Evolutionary conservation across 1,140 invertebrate species (phyloP), one percentile per base, ranked within the genome.

Genomic region (Myzus persicae): DNA sequence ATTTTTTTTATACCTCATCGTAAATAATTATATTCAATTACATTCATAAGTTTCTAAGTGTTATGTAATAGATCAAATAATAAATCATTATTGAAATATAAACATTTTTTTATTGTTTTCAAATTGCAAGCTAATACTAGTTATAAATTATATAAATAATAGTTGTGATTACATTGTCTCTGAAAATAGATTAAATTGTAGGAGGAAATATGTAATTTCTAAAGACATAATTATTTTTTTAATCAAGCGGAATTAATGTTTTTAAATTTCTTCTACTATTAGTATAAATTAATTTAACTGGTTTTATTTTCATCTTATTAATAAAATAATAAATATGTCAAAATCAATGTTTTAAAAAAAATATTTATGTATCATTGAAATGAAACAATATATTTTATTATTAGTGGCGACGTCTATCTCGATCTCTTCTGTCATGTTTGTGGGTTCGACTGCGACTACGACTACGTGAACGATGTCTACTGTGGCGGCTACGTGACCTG

Each of bases 391-490:
- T 26, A 59, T 20, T 31, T 90, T 31, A 59, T 59, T 40, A 85
- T 89, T 51, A 90, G 54, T 90, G 6, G n/a, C 93, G 93, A n/a
- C 87, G 84, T 76, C 93, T 67, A 40, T 93, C 93, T 51, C 93
- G 67, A 89, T 93, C 93, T 89, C 93, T 42, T 67, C 84, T 88
- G 20, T 89, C 84, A 90, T 84, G 87, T 93, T 93, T 93, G 38
- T 93, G 54, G n/a, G 67, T 67, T 40, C 93, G 85, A 51, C 93
- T 93, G 7, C 42, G 84, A 89, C 82, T 93, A 8, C 94, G 87
- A 51, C 90, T 94, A 18, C 93, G 91, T 82, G 94, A 94, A 76
- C 93, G 91, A 40, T 93, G 91, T 42, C 84, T 67, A 67, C 81
- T 90, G 20, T 76, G 87, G 90, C 91, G 91, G 67, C 94, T 94